Evolutionary conservation across 2,797 vertebrate genomes (phyloP).

Genomic region (Mormyrops attenuatus): DNA sequence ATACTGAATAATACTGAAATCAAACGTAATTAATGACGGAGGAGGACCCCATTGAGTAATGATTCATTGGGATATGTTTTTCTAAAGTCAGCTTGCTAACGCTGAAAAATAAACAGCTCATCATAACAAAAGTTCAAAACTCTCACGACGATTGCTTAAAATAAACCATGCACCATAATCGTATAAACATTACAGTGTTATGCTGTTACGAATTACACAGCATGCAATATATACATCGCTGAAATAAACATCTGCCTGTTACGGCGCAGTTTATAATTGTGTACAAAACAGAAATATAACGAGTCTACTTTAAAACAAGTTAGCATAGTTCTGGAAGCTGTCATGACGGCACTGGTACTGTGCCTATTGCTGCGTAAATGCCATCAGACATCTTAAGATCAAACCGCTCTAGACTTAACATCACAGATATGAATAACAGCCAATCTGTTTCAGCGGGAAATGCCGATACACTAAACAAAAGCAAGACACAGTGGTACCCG

Average conservation of each 20-base stretch:
- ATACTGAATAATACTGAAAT: not conserved
- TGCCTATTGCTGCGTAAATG: not conserved
- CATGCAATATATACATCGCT: not conserved
- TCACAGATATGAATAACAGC: not conserved
- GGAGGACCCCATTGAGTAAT: not conserved
- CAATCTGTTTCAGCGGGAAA: too few relatives aligned
- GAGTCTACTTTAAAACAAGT: not conserved
- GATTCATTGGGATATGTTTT: not conserved
- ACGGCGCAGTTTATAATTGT: not conserved
- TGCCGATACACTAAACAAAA: not conserved
- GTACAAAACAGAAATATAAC: not conserved
- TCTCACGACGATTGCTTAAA: not conserved
- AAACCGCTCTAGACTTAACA: not conserved
- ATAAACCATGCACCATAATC: not conserved
- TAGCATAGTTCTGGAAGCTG: not conserved
- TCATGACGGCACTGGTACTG: not conserved
- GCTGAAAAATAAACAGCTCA: not conserved
- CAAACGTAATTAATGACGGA: not conserved
- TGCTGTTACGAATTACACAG: not conserved
- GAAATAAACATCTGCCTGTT: not conserved
- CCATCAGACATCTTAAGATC: not conserved
- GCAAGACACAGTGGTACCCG: not conserved
- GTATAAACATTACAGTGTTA: not conserved
- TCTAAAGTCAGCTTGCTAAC: not conserved
- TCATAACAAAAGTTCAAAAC: not conserved